Base-by-base conservation (phyloP, 2,113 vertebrate genomes). In the Notothenia coriiceps region DNA sequence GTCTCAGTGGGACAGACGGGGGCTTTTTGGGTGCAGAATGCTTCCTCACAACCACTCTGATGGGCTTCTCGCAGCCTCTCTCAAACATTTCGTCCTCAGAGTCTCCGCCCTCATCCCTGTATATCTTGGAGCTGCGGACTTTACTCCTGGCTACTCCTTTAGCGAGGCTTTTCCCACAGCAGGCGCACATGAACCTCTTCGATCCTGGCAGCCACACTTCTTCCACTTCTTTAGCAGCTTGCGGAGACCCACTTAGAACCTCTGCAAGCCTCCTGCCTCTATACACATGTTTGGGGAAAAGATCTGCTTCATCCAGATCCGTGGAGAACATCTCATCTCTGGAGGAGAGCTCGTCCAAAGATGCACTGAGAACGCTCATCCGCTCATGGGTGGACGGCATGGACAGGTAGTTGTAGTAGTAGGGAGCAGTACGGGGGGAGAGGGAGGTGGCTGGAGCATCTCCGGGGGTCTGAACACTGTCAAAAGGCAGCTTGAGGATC, bases 321-420 rank as follows among this genome's bases (percentile, higher is more conserved):
- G 95, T 95, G 73, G 94, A 95, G 63, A 95, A 94, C 79, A 95
- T 91, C 72, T 95, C 95, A 0, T 95, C 95, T 13, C 93, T 83
- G 35, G 95, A 95, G 56, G 95, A 95, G 0, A 95, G 90, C 79
- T 95, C 95, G 0, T 95, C 95, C 62, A 95, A 74, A 4, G 95
- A 95, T 0, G 94, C 94, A 47, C 95, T 95, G 54, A 95, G 90
- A 4, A 95, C 94, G 1, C 95, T 95, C 89, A 94, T 78, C 2
- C 95, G 88, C 70, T 94, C 94, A 0, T 91, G 93, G 14, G 90
- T 89, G 6, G 86, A 71, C 74, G 89, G 92, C 77, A 90, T 81
- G 57, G 91, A 79, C 2, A 87, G 86, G 86, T 94, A 94, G 82
- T 91, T 89, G 84, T 93, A 95, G 81, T 87, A 91, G 79, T 92